A percentile compares a stretch with the other conserved stretches of the same genome.
These are phyloP conservation scores for Troides oblongomaculatus DNA, from an alignment of 2,888 invertebrate genomes.

Conservation along the genomic window DNA sequence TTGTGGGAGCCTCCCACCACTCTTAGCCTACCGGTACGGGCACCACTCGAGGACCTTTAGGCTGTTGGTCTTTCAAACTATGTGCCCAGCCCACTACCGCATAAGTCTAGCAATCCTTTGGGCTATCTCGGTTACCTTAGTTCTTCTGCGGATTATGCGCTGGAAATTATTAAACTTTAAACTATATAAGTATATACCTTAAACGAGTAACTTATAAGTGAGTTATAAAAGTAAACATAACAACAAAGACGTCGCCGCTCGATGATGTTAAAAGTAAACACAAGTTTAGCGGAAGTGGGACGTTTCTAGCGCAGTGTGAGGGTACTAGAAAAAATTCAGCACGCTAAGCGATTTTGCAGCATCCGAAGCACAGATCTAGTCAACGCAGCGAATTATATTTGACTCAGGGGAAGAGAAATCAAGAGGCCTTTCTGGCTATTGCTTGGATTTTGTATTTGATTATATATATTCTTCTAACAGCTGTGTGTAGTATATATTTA, in stretches of 20 bases:
- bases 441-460: no score
- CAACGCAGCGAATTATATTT: slow-evolving; percentile 12
- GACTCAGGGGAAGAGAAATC: slow-evolving; percentile 7
- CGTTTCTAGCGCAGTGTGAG: slow-evolving; percentile 25
- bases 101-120: no score
- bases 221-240: slow-evolving; percentile 8
- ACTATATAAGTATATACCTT: background rate
- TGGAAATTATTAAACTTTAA: no score
- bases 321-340: slow-evolving; percentile 26
- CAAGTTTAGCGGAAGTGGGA: slow-evolving; percentile 13
- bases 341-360: slow-evolving; percentile 22
- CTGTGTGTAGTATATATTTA: no score
- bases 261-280: slow-evolving; percentile 20
- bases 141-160: no score
- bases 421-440: background rate
- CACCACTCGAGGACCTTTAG: no score
- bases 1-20: no score
- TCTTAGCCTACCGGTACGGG: no score
- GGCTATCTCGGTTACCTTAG: no score
- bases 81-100: no score
- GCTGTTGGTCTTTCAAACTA: no score
- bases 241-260: slow-evolving; percentile 3
- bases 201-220: background rate
- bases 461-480: no score
- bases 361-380: slow-evolving; percentile 23